A percentile compares a stretch with the other conserved stretches of the same genome.
phyloP scores from a whole-genome alignment of 2,888 invertebrate genomes.

The Eristalis tenax region DNA sequence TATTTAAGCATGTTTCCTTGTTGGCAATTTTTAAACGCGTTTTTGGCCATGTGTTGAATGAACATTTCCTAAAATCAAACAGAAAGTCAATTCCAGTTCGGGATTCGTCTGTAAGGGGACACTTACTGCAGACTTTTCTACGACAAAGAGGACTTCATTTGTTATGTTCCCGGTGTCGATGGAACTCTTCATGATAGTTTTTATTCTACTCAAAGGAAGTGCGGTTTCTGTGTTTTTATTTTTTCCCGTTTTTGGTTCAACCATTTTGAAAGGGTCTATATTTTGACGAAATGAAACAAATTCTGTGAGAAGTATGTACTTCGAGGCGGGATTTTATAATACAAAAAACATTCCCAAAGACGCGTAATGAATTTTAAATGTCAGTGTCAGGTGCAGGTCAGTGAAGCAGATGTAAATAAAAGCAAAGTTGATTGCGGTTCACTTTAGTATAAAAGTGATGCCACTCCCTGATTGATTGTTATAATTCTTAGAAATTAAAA shows the following conservation, averaged over 20 bases:
- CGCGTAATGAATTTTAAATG: background rate
- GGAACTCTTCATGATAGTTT: conserved; percentile 80
- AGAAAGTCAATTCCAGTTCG: background rate
- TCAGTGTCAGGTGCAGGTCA: conserved; percentile 1
- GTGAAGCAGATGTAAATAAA: conserved; percentile 31
- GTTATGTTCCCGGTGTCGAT: conserved; percentile 78
- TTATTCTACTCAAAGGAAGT: conserved; percentile 77
- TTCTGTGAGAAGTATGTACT: background rate
- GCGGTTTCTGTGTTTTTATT: conserved; percentile 73
- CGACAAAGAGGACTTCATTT: conserved; percentile 77
- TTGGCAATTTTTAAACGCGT: conserved; percentile 74
- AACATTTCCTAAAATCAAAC: conserved; percentile 75
- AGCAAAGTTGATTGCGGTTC: conserved; percentile 23
- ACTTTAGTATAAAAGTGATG: background rate
- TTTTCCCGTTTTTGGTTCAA: conserved; percentile 53
- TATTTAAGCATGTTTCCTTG: conserved; percentile 76
- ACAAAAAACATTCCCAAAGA: background rate
- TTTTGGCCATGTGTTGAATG: conserved; percentile 77
- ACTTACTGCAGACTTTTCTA: conserved; percentile 77
- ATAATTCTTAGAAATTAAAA: background rate
- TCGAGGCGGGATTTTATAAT: background rate
- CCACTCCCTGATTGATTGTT: background rate
- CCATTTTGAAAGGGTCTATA: conserved; percentile 20
- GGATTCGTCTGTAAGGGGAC: background rate
- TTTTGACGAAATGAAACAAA: background rate